Percentiles rank a stretch among this genome's conserved stretches.
Conservation (phyloP, 2,113 vertebrate species). For the Ivindomyrus marchei region DNA sequence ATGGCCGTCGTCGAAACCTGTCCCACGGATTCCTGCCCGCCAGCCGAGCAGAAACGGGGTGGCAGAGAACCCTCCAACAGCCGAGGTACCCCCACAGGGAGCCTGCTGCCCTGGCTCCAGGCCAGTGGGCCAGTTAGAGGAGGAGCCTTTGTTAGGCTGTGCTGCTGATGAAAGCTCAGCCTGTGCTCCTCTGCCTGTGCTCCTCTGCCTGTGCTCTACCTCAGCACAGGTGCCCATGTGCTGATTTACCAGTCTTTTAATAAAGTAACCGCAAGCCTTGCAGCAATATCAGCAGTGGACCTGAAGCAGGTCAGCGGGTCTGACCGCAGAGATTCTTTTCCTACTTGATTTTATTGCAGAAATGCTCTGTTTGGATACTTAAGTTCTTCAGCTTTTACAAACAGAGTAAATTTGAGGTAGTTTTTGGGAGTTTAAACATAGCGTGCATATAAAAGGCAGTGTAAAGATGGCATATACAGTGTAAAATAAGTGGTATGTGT, state of each 20-base stretch:
- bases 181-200: no score
- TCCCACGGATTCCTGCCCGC: conserved; percentile 49
- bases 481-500: not conserved
- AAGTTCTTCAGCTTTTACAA: not conserved
- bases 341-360: not conserved
- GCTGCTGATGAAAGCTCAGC: not conserved
- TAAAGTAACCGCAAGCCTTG: not conserved
- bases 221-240: not conserved
- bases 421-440: no score
- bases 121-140: not conserved
- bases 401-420: no score
- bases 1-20: conserved; percentile 39
- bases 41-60: conserved; percentile 57
- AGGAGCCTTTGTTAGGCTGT: not conserved
- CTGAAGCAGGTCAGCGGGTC: not conserved
- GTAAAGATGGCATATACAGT: not conserved
- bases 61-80: conserved; percentile 59
- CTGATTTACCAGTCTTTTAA: not conserved
- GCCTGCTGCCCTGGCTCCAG: not conserved
- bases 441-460: no score
- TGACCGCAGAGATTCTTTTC: not conserved
- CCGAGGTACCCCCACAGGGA: conserved; percentile 53
- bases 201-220: not conserved
- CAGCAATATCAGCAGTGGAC: not conserved
- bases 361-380: not conserved